Conservation (phyloP, 2,888 invertebrate species). For the Dexiosoma caninum region DNA sequence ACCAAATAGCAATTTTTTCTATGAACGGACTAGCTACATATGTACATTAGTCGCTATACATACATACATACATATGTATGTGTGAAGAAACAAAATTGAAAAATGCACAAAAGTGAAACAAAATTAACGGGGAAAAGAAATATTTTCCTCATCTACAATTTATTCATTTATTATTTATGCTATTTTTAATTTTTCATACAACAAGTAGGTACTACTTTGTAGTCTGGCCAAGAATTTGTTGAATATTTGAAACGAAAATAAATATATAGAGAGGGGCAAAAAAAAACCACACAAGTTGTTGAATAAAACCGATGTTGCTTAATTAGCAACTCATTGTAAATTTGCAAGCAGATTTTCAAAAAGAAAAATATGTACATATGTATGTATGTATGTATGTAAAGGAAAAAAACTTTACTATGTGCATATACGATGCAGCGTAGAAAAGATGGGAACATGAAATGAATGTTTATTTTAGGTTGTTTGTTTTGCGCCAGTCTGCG, state of each 20-base stretch:
- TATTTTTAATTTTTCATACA: neutral
- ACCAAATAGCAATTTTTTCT: neutral
- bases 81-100: neutral
- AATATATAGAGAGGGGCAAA: neutral
- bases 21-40: neutral
- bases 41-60: neutral
- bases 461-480: constrained; percentile 11
- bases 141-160: constrained; percentile 3
- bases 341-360: constrained; percentile 26
- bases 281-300: constrained; percentile 55
- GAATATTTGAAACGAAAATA: constrained; percentile 17
- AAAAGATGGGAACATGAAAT: constrained; percentile 3
- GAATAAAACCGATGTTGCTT: constrained; percentile 23
- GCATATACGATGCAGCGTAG: neutral
- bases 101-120: no score
- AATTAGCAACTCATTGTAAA: constrained; percentile 63
- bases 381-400: neutral
- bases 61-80: neutral
- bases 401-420: neutral
- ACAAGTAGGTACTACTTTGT: neutral
- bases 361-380: neutral
- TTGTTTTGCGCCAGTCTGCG: constrained; percentile 25
- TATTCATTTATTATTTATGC: neutral
- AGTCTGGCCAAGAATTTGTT: constrained; percentile 8
- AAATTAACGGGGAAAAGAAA: constrained; percentile 4